Conservation (phyloP, 2,113 vertebrate species). For the Festucalex cinctus region DNA sequence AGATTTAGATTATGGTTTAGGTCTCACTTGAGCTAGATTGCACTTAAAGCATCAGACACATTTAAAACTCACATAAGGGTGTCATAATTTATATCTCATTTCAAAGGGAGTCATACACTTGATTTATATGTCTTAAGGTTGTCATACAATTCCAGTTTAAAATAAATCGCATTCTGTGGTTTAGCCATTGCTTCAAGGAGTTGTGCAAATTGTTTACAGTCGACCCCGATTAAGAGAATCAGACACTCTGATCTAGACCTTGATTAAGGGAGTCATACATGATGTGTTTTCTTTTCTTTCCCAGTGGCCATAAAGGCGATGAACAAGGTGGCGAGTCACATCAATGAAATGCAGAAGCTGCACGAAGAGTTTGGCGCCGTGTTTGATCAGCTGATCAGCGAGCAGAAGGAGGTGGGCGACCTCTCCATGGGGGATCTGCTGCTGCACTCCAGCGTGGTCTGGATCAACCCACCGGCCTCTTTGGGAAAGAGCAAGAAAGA, state of each 20-base stretch:
- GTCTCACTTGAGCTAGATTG: too few relatives aligned
- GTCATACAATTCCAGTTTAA: too few relatives aligned
- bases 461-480: slow-evolving; percentile 87
- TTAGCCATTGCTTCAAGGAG: background rate
- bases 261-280: background rate
- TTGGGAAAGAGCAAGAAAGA: slow-evolving; percentile 93
- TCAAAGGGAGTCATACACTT: too few relatives aligned
- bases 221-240: too few relatives aligned
- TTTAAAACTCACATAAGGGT: too few relatives aligned
- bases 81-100: too few relatives aligned
- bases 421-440: slow-evolving; percentile 96
- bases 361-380: slow-evolving; percentile 96
- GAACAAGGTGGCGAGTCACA: slow-evolving; percentile 99
- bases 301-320: slow-evolving; percentile 97
- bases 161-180: background rate
- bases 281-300: background rate
- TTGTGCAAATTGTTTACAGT: too few relatives aligned
- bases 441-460: slow-evolving; percentile 84
- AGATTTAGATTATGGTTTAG: too few relatives aligned
- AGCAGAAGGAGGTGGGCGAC: slow-evolving; percentile 95
- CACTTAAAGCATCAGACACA: too few relatives aligned
- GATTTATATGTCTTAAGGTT: too few relatives aligned
- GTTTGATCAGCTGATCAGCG: slow-evolving; percentile 94
- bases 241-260: background rate
- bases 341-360: slow-evolving; percentile 99